A percentile compares a stretch with the other conserved stretches of the same genome.
Evolutionary conservation across 2,797 vertebrate species (phyloP).

Genomic region (Cetoscarus ocellatus): DNA sequence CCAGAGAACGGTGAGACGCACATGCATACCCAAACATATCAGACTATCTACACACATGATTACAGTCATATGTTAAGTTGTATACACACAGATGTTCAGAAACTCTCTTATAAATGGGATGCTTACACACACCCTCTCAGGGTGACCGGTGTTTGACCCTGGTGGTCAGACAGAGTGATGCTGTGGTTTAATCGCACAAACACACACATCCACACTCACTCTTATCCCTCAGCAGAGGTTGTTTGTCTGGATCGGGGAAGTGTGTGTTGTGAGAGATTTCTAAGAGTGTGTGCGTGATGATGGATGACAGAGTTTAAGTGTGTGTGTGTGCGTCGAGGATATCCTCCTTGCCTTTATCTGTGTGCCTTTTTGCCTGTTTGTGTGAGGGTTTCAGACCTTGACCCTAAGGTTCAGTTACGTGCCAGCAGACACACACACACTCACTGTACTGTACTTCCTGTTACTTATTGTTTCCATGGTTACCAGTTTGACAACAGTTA

Average conservation of each 20-base stretch:
- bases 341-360: conserved; percentile 20
- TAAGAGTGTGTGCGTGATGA: conserved; percentile 6
- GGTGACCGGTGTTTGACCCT: conserved; percentile 23
- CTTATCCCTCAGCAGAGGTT: conserved; percentile 1
- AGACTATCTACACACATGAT: too few relatives aligned
- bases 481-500: too few relatives aligned
- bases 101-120: not conserved
- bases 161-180: conserved; percentile 24
- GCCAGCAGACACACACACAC: conserved; percentile 19
- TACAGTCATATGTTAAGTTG: not conserved
- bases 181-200: conserved; percentile 21
- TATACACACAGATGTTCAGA: not conserved
- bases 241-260: conserved; percentile 32
- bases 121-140: not conserved
- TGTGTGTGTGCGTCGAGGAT: conserved; percentile 21
- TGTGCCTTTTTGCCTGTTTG: conserved; percentile 13
- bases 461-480: too few relatives aligned
- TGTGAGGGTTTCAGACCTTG: conserved; percentile 60
- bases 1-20: conserved; percentile 93
- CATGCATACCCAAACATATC: not conserved
- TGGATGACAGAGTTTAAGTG: conserved; percentile 7
- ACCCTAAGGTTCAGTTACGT: conserved; percentile 34
- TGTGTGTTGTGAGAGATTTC: conserved; percentile 29
- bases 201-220: conserved; percentile 1
- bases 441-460: not conserved